A percentile compares a stretch with the other conserved stretches of the same genome.
phyloP scores from a whole-genome alignment of 2,888 invertebrate species.

The Abrostola tripartita region DNA sequence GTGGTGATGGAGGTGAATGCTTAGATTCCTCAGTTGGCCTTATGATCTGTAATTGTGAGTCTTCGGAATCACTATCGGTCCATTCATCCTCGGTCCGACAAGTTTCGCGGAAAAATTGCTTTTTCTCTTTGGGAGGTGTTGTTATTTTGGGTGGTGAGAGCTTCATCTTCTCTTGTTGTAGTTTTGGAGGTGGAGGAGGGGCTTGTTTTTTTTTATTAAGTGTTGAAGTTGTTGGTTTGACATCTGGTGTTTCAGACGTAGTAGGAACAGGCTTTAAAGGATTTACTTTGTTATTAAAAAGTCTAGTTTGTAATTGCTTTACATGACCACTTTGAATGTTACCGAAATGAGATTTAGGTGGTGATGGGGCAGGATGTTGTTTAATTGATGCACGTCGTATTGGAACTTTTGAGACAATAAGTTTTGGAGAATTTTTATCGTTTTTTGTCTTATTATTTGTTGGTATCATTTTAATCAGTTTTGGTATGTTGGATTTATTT shows the following conservation, averaged over 20 bases:
- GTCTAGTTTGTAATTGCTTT: conserved; percentile 81
- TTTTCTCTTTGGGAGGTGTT: conserved; percentile 65
- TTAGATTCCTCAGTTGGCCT: conserved; percentile 62
- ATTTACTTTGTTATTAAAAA: conserved; percentile 73
- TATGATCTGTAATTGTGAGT: conserved; percentile 62
- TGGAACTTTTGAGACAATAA: conserved; percentile 80
- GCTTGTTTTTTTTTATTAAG: conserved; percentile 77
- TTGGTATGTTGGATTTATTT: conserved; percentile 81
- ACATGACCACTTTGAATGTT: conserved; percentile 84
- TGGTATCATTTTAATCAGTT: conserved; percentile 72
- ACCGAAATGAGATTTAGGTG: conserved; percentile 83
- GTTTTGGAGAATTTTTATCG: conserved; percentile 76
- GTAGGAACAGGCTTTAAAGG: conserved; percentile 56
- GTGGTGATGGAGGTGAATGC: conserved; percentile 69
- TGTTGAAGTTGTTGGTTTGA: conserved; percentile 75
- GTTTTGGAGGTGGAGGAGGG: conserved; percentile 71
- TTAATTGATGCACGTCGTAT: conserved; percentile 78
- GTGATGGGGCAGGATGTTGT: conserved; percentile 80
- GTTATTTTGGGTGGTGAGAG: conserved; percentile 59
- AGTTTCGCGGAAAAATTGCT: conserved; percentile 88
- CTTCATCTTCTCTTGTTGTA: conserved; percentile 57
- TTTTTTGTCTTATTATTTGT: conserved; percentile 72
- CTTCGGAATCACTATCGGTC: conserved; percentile 84
- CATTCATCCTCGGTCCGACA: conserved; percentile 90
- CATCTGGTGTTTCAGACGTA: conserved; percentile 57